Conservation (phyloP, 2,113 vertebrate species). For the Lipophrys pholis region DNA sequence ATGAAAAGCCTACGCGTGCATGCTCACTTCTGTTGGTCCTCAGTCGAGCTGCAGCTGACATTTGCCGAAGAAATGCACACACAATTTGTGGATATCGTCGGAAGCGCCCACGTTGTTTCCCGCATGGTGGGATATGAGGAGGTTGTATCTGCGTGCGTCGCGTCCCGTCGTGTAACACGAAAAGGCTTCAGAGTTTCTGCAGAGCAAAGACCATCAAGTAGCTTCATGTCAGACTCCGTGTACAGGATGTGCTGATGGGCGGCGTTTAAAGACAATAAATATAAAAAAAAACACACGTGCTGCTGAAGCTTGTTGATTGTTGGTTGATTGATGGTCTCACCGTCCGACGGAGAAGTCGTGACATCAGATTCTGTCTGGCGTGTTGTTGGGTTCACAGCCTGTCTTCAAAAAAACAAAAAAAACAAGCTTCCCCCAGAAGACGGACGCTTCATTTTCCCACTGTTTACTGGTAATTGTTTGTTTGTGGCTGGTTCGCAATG, state of each 20-base stretch:
- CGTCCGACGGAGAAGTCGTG: conserved; percentile 56
- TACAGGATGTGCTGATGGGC: conserved; percentile 21
- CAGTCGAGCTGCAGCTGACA: conserved; percentile 20
- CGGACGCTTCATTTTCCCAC: conserved; percentile 9
- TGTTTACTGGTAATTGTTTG: conserved; percentile 7
- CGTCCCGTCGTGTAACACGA: conserved; percentile 34
- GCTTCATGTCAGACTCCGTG: conserved; percentile 37
- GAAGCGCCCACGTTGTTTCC: conserved; percentile 10
- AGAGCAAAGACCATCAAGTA: conserved; percentile 43
- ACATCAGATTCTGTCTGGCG: conserved; percentile 44
- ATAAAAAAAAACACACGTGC: background rate
- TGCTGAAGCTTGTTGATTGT: conserved; percentile 25
- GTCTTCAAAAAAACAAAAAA: conserved; percentile 3
- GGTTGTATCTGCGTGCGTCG: conserved; percentile 41
- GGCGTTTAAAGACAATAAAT: background rate
- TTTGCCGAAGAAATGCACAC: conserved; percentile 24
- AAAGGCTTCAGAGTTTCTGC: conserved; percentile 55
- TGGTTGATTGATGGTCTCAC: conserved; percentile 58
- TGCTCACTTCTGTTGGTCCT: conserved; percentile 10
- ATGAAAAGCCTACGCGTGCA: conserved; percentile 1
- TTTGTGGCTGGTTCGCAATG: conserved; percentile 1
- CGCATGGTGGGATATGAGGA: conserved; percentile 54
- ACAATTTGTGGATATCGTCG: conserved; percentile 19
- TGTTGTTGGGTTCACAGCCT: conserved; percentile 26
- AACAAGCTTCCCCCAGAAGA: conserved; percentile 23